A percentile compares a stretch with the other conserved stretches of the same genome.
Conservation (phyloP, 2,888 invertebrate genomes). For the Gastrophysa polygoni region DNA sequence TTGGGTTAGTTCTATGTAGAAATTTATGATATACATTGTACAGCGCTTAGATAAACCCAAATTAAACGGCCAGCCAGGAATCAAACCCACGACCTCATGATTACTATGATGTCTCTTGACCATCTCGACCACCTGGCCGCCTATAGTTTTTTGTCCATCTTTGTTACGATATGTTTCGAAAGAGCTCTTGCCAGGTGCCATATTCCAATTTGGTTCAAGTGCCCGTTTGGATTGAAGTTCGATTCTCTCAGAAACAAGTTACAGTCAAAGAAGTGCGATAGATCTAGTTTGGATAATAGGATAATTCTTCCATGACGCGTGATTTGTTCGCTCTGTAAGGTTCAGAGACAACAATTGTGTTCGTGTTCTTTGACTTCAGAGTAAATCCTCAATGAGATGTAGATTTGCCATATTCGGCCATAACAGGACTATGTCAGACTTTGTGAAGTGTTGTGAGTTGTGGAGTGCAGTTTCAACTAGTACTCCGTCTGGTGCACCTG, state of each 20-base stretch:
- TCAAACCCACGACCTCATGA: too few species aligned
- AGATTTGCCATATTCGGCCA: not conserved
- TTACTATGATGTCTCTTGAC: too few species aligned
- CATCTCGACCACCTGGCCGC: too few species aligned
- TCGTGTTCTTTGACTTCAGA: not conserved
- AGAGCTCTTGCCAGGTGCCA: constrained; percentile 1
- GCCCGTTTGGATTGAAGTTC: constrained; percentile 1
- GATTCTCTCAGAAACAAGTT: not conserved
- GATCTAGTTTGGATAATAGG: not conserved
- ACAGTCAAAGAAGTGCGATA: constrained; percentile 2
- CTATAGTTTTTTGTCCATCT: not conserved
- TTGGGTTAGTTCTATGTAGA: too few species aligned
- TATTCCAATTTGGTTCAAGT: not conserved
- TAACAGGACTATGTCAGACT: not conserved
- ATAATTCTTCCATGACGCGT: not conserved
- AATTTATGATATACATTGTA: too few species aligned
- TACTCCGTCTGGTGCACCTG: not conserved
- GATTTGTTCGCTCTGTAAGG: not conserved
- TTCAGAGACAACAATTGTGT: not conserved
- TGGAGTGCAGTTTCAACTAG: not conserved
- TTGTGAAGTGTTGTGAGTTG: not conserved
- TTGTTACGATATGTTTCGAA: not conserved
- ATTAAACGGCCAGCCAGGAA: too few species aligned
- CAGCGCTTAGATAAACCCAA: too few species aligned
- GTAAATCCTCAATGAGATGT: constrained; percentile 3